Evolutionary conservation across 2,797 vertebrate species (phyloP), one percentile per base, ranked within the genome.

Genomic region (Nyctibius grandis): DNA sequence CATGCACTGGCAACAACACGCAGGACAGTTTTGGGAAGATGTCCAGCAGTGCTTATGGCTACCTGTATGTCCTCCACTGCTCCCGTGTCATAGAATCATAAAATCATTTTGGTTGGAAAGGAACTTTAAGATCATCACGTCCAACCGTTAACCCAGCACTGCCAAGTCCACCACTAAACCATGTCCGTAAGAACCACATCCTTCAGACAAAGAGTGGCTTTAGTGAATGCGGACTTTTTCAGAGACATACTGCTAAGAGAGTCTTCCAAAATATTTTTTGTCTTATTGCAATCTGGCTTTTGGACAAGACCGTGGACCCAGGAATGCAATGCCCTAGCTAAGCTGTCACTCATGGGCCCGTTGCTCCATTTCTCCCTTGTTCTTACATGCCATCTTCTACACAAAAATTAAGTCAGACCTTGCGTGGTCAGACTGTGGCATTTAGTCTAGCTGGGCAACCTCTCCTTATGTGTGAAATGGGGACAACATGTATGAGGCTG

Each of bases 1-100:
- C 6, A 13, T 63, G 20, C n/a, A 5, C 4, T 42, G 36, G n/a
- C 17, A 79, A 6, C 31, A 28, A 11, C 0, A 8, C 0, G 0
- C 47, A 44, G 11, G 59, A 25, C 8, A 31, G 18, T 54, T 75
- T 84, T 3, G 25, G 45, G 42, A 53, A 67, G n/a, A 17, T 17
- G 40, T 7, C 31, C 25, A 20, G 22, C 16, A 31, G 22, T 17
- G 33, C 11, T 57, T 28, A 45, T 63, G 16, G 14, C 31, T 40
- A 31, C 42, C 44, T 70, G 6, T n/a, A 15, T 20, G 47, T 69
- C 40, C 15, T 42, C 40, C 40, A 42, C 40, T 42, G 40, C 40
- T 42, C 40, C 40, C 42, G 40, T 42, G 40, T 15, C n/a, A n/a
- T n/a, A n/a, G n/a, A n/a, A n/a, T n/a, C n/a, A n/a, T n/a, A n/a